phyloP scores from a whole-genome alignment of 1,140 invertebrate species.

The Habropoda laboriosa region DNA sequence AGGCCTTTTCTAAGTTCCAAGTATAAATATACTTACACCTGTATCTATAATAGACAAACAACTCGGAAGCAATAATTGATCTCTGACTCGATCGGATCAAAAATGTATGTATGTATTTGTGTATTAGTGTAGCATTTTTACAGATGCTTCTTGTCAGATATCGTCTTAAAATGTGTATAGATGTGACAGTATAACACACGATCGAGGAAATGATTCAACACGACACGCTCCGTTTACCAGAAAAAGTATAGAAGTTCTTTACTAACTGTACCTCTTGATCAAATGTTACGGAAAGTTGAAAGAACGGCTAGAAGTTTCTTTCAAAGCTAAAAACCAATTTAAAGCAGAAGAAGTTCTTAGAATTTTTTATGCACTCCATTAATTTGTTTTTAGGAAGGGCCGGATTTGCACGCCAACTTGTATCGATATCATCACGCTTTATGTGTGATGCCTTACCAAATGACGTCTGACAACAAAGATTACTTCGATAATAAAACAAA shows the following conservation, averaged over 20 bases:
- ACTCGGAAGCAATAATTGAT: constrained; percentile 43
- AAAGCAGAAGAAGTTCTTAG: constrained; percentile 63
- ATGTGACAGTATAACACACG: constrained; percentile 3
- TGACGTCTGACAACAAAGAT: constrained; percentile 54
- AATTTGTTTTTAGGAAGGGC: constrained; percentile 63
- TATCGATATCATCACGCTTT: neutral
- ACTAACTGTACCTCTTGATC: constrained; percentile 26
- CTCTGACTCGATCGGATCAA: constrained; percentile 10
- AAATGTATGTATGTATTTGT: no score
- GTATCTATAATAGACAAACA: constrained; percentile 35
- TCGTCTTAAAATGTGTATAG: neutral
- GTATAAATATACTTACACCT: constrained; percentile 47
- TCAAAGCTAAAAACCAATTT: constrained; percentile 53
- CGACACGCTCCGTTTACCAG: constrained; percentile 3
- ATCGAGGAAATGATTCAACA: constrained; percentile 11
- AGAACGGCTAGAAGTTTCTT: constrained; percentile 37
- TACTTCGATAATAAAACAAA: constrained; percentile 70
- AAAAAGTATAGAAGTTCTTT: constrained; percentile 26
- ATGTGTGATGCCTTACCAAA: constrained; percentile 45
- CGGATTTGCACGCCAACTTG: constrained; percentile 32
- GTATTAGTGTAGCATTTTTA: neutral
- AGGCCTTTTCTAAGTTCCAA: constrained; percentile 44
- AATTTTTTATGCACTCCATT: constrained; percentile 46
- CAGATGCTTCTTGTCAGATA: neutral
- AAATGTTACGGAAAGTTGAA: constrained; percentile 44